Conservation (phyloP, 1,140 invertebrate genomes). For the Triops cancriformis region DNA sequence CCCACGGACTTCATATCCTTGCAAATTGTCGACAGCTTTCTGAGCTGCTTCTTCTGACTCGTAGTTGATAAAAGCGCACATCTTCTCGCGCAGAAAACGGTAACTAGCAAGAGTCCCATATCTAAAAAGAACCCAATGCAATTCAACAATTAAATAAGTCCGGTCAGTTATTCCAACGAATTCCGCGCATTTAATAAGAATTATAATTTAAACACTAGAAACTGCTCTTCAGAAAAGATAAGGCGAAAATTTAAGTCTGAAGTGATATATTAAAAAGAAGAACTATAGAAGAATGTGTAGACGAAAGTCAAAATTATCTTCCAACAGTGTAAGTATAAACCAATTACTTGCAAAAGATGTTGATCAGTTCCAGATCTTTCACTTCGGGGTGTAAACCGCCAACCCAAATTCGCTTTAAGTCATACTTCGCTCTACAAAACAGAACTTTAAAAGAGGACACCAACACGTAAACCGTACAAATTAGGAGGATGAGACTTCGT, state of each 20-base stretch:
- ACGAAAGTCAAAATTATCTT: too few species aligned
- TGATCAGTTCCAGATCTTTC: background rate
- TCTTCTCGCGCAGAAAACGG: background rate
- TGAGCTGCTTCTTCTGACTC: background rate
- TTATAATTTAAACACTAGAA: too few species aligned
- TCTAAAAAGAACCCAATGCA: background rate
- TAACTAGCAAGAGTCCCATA: background rate
- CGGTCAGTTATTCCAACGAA: background rate
- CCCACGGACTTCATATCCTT: background rate
- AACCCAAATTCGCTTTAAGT: background rate
- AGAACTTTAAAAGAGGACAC: background rate
- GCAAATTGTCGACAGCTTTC: background rate
- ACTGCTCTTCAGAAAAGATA: too few species aligned
- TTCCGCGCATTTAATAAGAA: background rate
- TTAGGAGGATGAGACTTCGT: too few species aligned
- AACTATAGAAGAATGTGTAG: too few species aligned
- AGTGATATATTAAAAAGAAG: too few species aligned
- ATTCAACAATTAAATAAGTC: background rate
- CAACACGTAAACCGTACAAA: background rate
- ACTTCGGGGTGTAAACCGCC: background rate
- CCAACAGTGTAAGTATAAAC: background rate
- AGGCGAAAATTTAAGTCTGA: too few species aligned
- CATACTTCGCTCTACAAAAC: background rate
- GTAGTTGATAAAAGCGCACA: background rate
- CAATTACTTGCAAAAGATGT: background rate